A percentile compares a stretch with the other conserved stretches of the same genome.
phyloP scores from a whole-genome alignment of 2,113 vertebrate genomes.

The Atlantisia rogersi region DNA sequence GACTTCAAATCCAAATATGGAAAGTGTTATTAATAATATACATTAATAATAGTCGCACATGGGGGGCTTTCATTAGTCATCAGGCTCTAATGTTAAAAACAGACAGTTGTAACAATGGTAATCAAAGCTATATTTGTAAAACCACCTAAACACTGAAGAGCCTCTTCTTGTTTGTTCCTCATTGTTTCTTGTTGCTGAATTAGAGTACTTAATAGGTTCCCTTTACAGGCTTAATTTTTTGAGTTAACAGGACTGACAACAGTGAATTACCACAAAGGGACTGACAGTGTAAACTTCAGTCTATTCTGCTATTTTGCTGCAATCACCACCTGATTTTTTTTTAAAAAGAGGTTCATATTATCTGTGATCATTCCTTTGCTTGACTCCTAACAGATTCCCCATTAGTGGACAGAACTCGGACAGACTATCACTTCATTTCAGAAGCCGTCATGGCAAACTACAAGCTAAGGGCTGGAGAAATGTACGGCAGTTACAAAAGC shows the following conservation, averaged over 20 bases:
- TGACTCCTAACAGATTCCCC: not conserved
- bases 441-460: not conserved
- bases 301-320: not conserved
- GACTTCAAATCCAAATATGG: constrained; percentile 6
- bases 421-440: not conserved
- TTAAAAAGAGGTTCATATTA: not conserved
- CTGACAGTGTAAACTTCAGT: not conserved
- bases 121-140: constrained; percentile 12
- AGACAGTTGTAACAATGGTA: constrained; percentile 1
- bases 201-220: not conserved
- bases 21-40: not conserved
- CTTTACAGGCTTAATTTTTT: not conserved
- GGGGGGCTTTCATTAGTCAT: not conserved
- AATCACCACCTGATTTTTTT: not conserved
- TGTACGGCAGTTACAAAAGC: not conserved
- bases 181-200: constrained; percentile 16
- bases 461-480: not conserved
- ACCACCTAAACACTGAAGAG: not conserved
- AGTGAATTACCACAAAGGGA: not conserved
- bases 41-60: not conserved
- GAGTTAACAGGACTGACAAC: not conserved
- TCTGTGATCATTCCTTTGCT: not conserved
- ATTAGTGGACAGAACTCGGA: not conserved
- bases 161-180: not conserved
- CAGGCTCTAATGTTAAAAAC: not conserved